Base-by-base conservation (phyloP, 2,797 vertebrate species). In the Limnodromus scolopaceus region DNA sequence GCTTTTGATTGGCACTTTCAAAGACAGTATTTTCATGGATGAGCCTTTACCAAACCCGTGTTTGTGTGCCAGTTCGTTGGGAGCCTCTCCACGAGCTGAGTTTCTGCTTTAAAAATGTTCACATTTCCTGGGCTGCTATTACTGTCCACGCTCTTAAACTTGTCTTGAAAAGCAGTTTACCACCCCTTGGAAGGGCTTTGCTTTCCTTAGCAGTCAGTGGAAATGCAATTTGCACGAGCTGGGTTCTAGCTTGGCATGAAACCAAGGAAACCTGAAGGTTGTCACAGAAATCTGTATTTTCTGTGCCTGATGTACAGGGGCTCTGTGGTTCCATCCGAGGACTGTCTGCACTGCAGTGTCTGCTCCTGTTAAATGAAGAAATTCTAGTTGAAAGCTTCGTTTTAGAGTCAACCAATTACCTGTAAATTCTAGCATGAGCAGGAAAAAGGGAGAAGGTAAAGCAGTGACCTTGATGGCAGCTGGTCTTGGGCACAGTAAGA, bases 151-250 rank as follows among this genome's bases (percentile, higher is more conserved):
- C 58, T 66, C 32, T 60, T 55, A n/a, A 88, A 49, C 24, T 32
- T 78, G 32, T 18, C 66, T 49, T 41, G 66, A n/a, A 72, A 77
- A 72, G 34, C 45, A 46, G 25, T 46, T 81, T 65, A 15, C 45
- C 38, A 41, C 11, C 30, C 38, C 30, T 79, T 4, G 3, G 66
- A 63, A 80, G 18, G 22, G 13, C 25, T 63, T 51, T 45, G 22
- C 13, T 13, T 45, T n/a, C 55, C 49, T 70, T 34, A 48, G 39
- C 49, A 65, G 69, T 15, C 57, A 28, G 24, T 11, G 34, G n/a
- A 53, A 45, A 49, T 0, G 1, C 22, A 36, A 19, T 46, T 23
- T 34, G 30, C 25, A 9, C 0, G 2, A 66, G 55, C 38, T n/a
- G 34, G 27, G 39, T 41, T 45, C 76, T 51, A 64, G 70, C 16